Evolutionary conservation across 2,113 vertebrate species (phyloP), one percentile per base, ranked within the genome.

Genomic region (Callaeas wilsoni): DNA sequence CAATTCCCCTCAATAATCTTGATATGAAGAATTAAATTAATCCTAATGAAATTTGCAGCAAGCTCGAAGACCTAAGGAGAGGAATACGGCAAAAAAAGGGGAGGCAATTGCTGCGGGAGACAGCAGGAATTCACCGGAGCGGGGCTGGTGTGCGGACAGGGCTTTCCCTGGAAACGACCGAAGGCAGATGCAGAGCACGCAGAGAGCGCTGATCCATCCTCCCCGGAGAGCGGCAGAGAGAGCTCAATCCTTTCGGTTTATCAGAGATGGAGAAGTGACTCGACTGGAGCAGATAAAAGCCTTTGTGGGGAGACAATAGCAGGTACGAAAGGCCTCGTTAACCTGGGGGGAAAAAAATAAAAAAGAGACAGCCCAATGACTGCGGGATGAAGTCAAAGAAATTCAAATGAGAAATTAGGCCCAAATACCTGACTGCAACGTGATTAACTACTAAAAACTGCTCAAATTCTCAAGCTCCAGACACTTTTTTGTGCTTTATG

Each of bases 271-370:
- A 89, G 73, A 53, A 91, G 87, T 64, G 86, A 67, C 62, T 94
- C 22, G 62, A 82, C 68, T 75, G 1, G 76, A 91, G 47, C 33
- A 86, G 93, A 96, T 91, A 68, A 93, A 95, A 92, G 89, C 87
- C 77, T 82, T 87, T 74, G 42, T 57, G 74, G 53, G 53, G 44
- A 95, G 74, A 92, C 41, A 94, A 91, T 8, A 64, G 49, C 69
- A 79, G 84, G 81, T 79, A 76, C 32, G 57, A 57, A 92, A 87
- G 52, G 74, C n/a, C 69, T 94, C 32, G 9, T 94, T 95, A 92
- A 84, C 93, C 84, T 69, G 44, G 50, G 46, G 9, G 1, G 0
- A 4, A 29, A 25, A 12, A 20, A 12, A 27, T 10, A 22, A 17
- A 41, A 27, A 3, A 35, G 13, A 63, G 50, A 27, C 32, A 32